Base-by-base conservation (phyloP, 1,140 invertebrate species). In the Holotrichia oblita region DNA sequence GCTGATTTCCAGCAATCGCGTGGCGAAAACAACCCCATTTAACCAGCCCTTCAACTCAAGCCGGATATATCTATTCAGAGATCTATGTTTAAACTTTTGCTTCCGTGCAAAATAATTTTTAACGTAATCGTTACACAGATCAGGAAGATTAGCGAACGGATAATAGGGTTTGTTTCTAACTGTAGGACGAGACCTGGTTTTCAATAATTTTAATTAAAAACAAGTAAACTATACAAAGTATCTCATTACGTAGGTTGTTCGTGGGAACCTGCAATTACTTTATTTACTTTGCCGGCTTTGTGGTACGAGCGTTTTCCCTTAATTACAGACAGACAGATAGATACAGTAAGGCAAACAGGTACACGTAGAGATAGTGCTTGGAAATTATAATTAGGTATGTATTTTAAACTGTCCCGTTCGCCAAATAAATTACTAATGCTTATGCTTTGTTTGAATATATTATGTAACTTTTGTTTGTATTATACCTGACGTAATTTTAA, bases 211-310 rank as follows among this genome's bases (percentile, higher is more conserved):
- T 55, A 55, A 17, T 55, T 55, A 55, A 55, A 55, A 55, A 55
- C 48, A 55, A 69, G 61, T 27, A 24, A 69, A 69, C 22, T 69
- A 69, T 69, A 69, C 20, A 69, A 69, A 24, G 27, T 55, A 55
- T n/a, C 48, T 55, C 48, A 55, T 55, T 55, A 55, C 48, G 12
- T 17, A 14, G 17, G 14, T 55, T 55, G 6, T 14, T 17, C 48
- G 14, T 17, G 14, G 6, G n/a, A 55, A 17, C 48, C 48, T 17
- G 14, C 48, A 55, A 55, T 7, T 3, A 55, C 48, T 55, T 55
- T 55, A 55, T 55, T 55, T 55, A 17, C 48, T n/a, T 55, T 17
- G 3, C 17, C 48, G 48, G 48, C 48, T 55, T n/a, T 17, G 48
- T 55, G 17, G 17, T n/a, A 55, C 48, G 17, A 17, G 6, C 48